phyloP scores from a whole-genome alignment of 1,140 invertebrate species.

The Hestina assimilis region DNA sequence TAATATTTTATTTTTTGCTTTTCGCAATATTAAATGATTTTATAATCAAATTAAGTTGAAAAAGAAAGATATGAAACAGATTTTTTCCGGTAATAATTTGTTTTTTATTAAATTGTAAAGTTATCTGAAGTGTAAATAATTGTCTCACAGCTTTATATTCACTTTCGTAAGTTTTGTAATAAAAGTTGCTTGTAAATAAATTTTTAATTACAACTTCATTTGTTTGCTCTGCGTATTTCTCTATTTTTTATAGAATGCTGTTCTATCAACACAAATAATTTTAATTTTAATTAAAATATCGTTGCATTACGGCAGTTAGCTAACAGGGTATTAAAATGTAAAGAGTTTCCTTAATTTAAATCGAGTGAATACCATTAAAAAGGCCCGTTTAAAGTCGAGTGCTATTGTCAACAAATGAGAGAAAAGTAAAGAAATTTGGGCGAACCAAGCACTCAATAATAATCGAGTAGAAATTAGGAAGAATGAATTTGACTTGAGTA shows the following conservation, averaged over 20 bases:
- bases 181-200: too few relatives aligned
- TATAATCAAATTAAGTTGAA: too few relatives aligned
- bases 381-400: not conserved
- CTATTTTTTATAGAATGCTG: constrained; percentile 11
- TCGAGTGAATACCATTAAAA: constrained; percentile 5
- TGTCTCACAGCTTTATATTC: too few relatives aligned
- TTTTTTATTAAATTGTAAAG: not conserved
- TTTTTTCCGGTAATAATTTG: not conserved
- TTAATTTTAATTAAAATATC: constrained; percentile 8
- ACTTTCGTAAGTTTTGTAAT: too few relatives aligned
- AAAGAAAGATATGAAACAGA: too few relatives aligned
- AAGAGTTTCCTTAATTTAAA: constrained; percentile 2
- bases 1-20: too few relatives aligned
- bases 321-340: constrained; percentile 4
- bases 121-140: too few relatives aligned
- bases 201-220: not conserved
- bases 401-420: constrained; percentile 6
- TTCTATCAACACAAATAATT: constrained; percentile 10
- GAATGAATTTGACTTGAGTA: not conserved
- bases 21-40: too few relatives aligned
- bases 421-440: constrained; percentile 7
- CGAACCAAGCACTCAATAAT: not conserved
- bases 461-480: not conserved
- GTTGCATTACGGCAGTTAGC: constrained; percentile 3
- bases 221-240: constrained; percentile 10